Conservation (phyloP, 2,888 invertebrate genomes). For the Eugnorisma glareosa region DNA sequence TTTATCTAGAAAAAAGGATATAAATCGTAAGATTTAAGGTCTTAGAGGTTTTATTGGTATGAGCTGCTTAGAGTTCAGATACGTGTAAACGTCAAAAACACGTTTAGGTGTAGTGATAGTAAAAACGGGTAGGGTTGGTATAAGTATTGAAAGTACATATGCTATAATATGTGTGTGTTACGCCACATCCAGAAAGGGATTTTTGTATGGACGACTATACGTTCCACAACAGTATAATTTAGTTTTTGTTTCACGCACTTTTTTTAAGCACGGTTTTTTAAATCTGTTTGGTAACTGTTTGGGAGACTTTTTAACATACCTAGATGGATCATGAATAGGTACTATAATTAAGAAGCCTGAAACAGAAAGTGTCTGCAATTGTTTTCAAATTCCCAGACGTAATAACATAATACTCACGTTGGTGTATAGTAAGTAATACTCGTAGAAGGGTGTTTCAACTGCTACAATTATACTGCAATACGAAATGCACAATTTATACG, state of each 20-base stretch:
- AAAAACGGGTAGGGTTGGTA: not conserved
- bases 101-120: not conserved
- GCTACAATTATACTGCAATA: not conserved
- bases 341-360: not conserved
- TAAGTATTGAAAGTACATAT: not conserved
- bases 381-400: conserved; percentile 9
- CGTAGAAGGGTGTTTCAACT: not conserved
- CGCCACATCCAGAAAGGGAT: not conserved
- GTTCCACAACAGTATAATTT: not conserved
- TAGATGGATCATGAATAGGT: not conserved
- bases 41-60: not conserved
- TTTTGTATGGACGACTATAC: not conserved
- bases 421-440: conserved; percentile 7
- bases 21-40: conserved; percentile 7
- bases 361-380: conserved; percentile 23
- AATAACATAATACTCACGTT: not conserved
- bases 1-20: conserved; percentile 28
- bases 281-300: conserved; percentile 4
- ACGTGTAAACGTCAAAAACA: not conserved
- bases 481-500: conserved; percentile 6
- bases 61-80: not conserved
- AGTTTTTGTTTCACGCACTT: not conserved
- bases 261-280: not conserved
- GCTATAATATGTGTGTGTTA: not conserved
- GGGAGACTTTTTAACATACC: not conserved